phyloP scores from a whole-genome alignment of 2,888 invertebrate species.

The Scaptomyza reducta region DNA sequence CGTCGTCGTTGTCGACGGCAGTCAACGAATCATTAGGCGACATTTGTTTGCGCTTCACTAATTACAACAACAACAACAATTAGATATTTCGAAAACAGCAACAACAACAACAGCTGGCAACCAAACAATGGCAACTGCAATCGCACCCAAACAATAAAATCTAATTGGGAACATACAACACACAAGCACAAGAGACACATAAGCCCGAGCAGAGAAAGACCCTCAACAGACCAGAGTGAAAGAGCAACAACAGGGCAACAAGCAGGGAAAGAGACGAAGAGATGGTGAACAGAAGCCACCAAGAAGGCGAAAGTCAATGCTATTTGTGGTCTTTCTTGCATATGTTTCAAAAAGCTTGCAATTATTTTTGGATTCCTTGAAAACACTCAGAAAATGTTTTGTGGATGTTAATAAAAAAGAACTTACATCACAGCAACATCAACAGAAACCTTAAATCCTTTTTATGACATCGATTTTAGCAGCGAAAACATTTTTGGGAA shows the following conservation, averaged over 20 bases:
- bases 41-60: constrained; percentile 81
- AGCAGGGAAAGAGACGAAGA: constrained; percentile 5
- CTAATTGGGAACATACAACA: constrained; percentile 77
- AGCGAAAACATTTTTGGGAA: constrained; percentile 9
- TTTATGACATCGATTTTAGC: not conserved
- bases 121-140: constrained; percentile 66
- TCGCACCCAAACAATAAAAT: constrained; percentile 80
- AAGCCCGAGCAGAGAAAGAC: constrained; percentile 24
- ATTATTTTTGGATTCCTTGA: not conserved
- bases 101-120: constrained; percentile 31
- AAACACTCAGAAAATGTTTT: not conserved
- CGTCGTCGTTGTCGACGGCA: constrained; percentile 56
- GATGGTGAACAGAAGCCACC: not conserved
- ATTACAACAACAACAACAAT: constrained; percentile 70
- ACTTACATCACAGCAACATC: not conserved
- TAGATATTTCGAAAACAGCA: constrained; percentile 44
- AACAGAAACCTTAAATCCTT: not conserved
- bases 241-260: constrained; percentile 9
- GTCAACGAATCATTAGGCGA: constrained; percentile 77
- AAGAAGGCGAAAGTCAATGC: constrained; percentile 31
- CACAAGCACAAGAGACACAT: constrained; percentile 21
- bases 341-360: not conserved
- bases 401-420: not conserved
- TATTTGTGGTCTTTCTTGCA: constrained; percentile 13
- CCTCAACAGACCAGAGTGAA: constrained; percentile 28